Evolutionary conservation across 2,113 vertebrate genomes (phyloP), one percentile per base, ranked within the genome.

Genomic region (Clarias gariepinus): DNA sequence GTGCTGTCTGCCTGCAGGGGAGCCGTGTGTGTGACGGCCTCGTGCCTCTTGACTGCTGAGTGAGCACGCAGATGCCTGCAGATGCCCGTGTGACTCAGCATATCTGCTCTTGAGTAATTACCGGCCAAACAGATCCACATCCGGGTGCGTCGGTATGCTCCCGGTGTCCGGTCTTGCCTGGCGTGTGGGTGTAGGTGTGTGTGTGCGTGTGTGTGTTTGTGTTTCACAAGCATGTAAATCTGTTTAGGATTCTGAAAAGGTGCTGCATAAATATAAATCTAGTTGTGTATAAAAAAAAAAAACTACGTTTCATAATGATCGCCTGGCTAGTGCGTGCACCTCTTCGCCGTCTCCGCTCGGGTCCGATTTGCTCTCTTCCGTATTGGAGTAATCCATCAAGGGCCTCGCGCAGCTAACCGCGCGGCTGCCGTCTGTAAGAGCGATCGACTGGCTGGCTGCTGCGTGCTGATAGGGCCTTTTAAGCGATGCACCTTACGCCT

Each of bases 331-430:
- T 74, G 55, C 80, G 47, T 13, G 53, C 81, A 77, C 69, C 74
- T 84, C 41, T 30, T 82, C 52, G 23, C 89, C 86, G 53, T 88
- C 85, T 84, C 89, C 55, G 79, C 87, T 85, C 79, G 63, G 58
- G 80, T 61, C 73, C 80, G 25, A 64, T 85, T 79, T 86, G 74
- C 53, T 77, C 82, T 52, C 76, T 11, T 64, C 74, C 55, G 90
- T 89, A 93, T 91, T 90, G 83, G 84, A 87, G 80, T 81, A 90
- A 92, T 94, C 89, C 87, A 92, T 94, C 90, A 91, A 74, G 77
- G 85, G 85, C 77, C 66, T 86, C 77, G 60, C 89, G 66, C 82
- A 84, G 71, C 74, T 86, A 57, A 47, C 81, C 84, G 25, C 86
- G 33, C 16, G 23, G 11, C 74, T 77, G 25, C 66, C 53, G 28